phyloP scores from a whole-genome alignment of 2,113 vertebrate genomes.

The Alethe diademata region DNA sequence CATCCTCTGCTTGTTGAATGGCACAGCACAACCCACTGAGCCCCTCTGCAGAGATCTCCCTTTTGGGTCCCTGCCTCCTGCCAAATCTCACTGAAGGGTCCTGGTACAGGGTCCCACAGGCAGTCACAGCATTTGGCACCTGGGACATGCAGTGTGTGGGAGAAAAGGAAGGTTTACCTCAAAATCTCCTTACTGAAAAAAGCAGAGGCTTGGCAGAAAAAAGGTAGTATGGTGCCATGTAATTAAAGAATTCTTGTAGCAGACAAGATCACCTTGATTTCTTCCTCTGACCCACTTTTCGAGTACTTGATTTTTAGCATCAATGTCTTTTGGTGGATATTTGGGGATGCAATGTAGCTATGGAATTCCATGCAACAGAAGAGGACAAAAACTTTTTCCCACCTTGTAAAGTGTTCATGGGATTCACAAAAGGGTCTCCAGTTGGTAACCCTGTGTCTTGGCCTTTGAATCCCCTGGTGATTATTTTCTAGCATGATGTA shows the following conservation, averaged over 20 bases:
- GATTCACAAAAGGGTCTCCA: not conserved
- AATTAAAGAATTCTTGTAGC: not conserved
- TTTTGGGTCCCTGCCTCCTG: not conserved
- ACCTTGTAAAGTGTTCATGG: not conserved
- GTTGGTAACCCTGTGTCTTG: not conserved
- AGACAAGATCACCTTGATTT: not conserved
- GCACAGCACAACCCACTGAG: fast-evolving
- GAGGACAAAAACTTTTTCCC: not conserved
- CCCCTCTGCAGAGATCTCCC: not conserved
- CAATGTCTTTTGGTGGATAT: not conserved
- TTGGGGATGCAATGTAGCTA: not conserved
- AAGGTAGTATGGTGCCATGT: not conserved
- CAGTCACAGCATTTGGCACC: not conserved
- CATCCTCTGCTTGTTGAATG: not conserved
- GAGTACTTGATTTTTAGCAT: not conserved
- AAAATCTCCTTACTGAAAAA: not conserved
- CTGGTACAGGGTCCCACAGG: not conserved
- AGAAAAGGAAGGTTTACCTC: not conserved
- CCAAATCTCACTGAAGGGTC: not conserved
- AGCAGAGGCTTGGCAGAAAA: not conserved
- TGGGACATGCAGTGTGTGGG: not conserved
- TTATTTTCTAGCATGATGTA: not conserved
- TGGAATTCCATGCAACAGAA: not conserved
- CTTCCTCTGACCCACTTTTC: not conserved
- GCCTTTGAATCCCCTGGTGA: not conserved